These are phyloP conservation scores for Columbina picui DNA, from an alignment of 2,113 vertebrate species.

Conservation along the genomic window DNA sequence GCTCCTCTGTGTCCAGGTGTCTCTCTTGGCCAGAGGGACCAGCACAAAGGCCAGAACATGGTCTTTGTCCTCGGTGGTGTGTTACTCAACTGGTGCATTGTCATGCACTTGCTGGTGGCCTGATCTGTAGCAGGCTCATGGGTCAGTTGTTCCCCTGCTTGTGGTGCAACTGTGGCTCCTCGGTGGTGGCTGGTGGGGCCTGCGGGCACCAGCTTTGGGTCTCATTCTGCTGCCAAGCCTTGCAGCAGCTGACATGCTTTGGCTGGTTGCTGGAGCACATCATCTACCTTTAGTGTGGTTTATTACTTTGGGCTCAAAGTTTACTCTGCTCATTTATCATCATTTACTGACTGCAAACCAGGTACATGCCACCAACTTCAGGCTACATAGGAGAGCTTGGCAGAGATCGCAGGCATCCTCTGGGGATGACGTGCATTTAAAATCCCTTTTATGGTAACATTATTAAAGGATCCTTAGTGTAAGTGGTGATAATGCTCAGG, in stretches of 20 bases:
- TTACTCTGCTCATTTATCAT: not conserved
- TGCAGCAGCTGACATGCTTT: not conserved
- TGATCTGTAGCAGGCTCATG: fast-evolving
- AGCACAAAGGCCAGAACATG: fast-evolving
- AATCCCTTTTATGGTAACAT: not conserved
- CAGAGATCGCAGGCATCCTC: not conserved
- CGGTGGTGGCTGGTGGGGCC: fast-evolving
- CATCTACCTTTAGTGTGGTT: not conserved
- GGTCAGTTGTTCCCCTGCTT: not conserved
- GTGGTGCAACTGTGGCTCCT: fast-evolving
- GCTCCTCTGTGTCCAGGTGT: not conserved
- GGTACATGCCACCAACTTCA: not conserved
- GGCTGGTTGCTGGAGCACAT: not conserved
- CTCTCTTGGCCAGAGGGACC: not conserved
- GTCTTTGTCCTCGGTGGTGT: not conserved
- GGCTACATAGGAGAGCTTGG: not conserved
- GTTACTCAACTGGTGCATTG: fast-evolving
- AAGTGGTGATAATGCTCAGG: not conserved
- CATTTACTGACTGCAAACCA: not conserved
- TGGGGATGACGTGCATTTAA: not conserved
- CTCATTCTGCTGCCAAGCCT: not conserved
- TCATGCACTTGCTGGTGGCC: fast-evolving
- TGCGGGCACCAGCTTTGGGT: not conserved
- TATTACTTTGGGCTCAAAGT: not conserved
- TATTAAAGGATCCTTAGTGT: not conserved